These are phyloP conservation scores for Falcunculus frontatus DNA, from an alignment of 2,113 vertebrate species.

Conservation along the genomic window DNA sequence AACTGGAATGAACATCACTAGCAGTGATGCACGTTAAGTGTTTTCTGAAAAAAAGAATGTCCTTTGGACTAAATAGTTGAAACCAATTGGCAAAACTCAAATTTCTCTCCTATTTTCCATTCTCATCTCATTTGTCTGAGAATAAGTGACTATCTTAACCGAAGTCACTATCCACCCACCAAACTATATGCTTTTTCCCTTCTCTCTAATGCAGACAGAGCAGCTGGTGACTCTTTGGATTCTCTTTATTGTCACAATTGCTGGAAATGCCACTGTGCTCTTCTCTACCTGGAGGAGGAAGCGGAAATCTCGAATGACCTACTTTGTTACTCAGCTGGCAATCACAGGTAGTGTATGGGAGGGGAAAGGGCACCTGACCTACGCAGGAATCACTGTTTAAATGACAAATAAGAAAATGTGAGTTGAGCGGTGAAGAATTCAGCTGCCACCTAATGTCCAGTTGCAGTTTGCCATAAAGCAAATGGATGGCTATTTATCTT, in stretches of 20 bases:
- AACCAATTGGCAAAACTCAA: background rate
- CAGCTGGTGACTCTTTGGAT: slow-evolving; percentile 77
- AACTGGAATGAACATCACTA: background rate
- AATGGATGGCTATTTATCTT: background rate
- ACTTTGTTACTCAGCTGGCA: slow-evolving; percentile 76
- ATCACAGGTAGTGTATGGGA: slow-evolving; percentile 66
- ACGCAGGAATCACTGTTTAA: background rate
- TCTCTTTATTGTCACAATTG: slow-evolving; percentile 72
- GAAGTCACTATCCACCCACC: background rate
- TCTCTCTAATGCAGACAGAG: slow-evolving; percentile 66
- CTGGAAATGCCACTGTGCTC: slow-evolving; percentile 70
- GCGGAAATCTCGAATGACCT: slow-evolving; percentile 76
- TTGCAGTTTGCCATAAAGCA: background rate
- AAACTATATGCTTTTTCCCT: accelerated
- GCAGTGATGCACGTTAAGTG: background rate
- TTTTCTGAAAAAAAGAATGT: background rate
- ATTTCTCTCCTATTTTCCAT: background rate
- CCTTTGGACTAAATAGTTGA: background rate
- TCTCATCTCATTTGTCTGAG: background rate
- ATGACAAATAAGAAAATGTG: background rate
- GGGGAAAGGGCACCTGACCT: background rate
- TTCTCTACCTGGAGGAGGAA: slow-evolving; percentile 73
- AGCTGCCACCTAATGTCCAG: background rate
- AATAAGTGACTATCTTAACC: background rate
- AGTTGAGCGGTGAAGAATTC: background rate